Base-by-base conservation (phyloP, 2,113 vertebrate genomes). In the Embiotoca jacksoni region DNA sequence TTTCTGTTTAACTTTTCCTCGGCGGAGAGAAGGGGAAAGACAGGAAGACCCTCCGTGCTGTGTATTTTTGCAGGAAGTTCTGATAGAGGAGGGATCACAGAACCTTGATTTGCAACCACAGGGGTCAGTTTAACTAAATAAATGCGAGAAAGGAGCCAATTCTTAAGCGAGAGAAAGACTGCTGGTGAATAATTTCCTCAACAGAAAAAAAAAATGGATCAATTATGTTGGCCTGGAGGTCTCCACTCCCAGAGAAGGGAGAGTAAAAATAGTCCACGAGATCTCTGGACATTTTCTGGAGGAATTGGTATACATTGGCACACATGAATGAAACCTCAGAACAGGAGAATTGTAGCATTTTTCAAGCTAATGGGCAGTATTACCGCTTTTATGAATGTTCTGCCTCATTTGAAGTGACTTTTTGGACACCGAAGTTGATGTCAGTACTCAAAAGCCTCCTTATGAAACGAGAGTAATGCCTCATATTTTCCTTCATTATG, bases 31-130 rank as follows among this genome's bases (percentile, higher is more conserved):
- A 72, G 47, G 52, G 70, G 81, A 81, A 88, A 58, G 32, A 72
- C 80, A 78, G 84, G 87, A 81, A 85, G 81, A 72, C 31, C 56
- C 60, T 88, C 64, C 4, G 1, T 58, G 36, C 61, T 77, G 89
- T 86, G 88, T 92, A 85, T 93, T 93, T 90, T 83, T 84, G 59
- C 74, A 93, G 82, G 83, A 90, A 82, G 83, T 79, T 84, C 71
- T 70, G 53, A 81, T 52, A 87, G 78, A 89, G 72, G 61, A 78
- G 33, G 74, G 55, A 89, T 89, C 78, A 79, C 72, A 80, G 71
- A 77, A 83, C 83, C 75, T 84, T 64, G 77, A 84, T 81, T 88
- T 64, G 53, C 52, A 83, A 89, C 90, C 90, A 41, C 90, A 87
- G 61, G 58, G 90, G 83, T 91, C 86, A 71, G 67, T 81, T 76